Evolutionary conservation across 53 echinoderm and acorn worm species (phyloP).

Genomic region (Stichopus horrens): DNA sequence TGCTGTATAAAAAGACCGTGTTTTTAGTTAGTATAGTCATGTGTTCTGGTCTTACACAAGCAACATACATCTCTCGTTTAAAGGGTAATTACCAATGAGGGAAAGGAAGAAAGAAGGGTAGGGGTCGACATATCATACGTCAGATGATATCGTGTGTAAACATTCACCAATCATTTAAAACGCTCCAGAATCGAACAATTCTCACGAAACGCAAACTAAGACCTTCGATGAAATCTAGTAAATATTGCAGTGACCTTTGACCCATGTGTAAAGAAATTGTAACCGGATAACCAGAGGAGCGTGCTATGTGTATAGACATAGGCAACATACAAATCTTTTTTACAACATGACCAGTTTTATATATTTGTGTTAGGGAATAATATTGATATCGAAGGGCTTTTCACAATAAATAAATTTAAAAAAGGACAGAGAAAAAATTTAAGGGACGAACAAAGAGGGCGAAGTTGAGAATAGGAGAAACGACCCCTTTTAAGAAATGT

Average conservation of each 20-base stretch:
- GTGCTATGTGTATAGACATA: background rate
- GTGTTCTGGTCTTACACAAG: too few species aligned
- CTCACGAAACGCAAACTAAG: background rate
- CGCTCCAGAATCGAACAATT: background rate
- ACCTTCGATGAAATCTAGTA: background rate
- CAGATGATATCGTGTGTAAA: too few species aligned
- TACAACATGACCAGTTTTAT: slow-evolving; percentile 15
- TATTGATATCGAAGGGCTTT: slow-evolving; percentile 38
- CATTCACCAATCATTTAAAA: background rate
- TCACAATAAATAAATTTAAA: slow-evolving; percentile 26
- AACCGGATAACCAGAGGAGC: background rate
- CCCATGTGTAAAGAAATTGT: background rate
- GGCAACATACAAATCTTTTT: slow-evolving; percentile 1
- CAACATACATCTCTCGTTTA: too few species aligned
- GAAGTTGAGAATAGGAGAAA: slow-evolving; percentile 25
- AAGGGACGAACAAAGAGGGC: background rate
- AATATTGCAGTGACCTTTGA: slow-evolving; percentile 17
- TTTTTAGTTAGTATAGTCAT: too few species aligned
- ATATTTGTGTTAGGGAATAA: slow-evolving; percentile 38
- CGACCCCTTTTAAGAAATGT: slow-evolving; percentile 49
- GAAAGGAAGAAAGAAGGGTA: too few species aligned
- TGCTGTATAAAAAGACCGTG: too few species aligned
- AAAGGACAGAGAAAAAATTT: background rate
- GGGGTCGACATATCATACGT: too few species aligned
- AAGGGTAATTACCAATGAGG: too few species aligned